These are phyloP conservation scores for Drosophila borborema DNA, from an alignment of 2,888 invertebrate genomes.

Conservation along the genomic window DNA sequence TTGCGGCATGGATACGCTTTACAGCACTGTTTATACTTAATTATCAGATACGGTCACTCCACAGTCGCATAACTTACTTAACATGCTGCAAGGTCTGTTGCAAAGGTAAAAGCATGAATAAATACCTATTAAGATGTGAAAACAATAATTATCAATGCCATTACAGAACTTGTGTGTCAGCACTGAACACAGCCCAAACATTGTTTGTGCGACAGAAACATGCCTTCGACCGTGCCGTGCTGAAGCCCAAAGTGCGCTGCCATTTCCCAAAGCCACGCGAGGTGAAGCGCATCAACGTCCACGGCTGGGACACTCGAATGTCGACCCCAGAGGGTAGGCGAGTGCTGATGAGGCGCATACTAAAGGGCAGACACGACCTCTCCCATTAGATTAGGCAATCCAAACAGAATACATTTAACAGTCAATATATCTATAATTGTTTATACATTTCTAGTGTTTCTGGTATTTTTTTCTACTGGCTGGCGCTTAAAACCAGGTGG, in stretches of 20 bases:
- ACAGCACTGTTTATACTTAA: constrained; percentile 19
- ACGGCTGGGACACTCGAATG: constrained; percentile 90
- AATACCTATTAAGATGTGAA: constrained; percentile 21
- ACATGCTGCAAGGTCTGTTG: constrained; percentile 72
- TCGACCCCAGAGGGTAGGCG: constrained; percentile 89
- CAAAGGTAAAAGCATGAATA: constrained; percentile 62
- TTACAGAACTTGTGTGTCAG: constrained; percentile 61
- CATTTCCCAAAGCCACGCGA: constrained; percentile 92
- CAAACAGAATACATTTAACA: constrained; percentile 1
- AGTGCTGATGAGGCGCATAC: constrained; percentile 90
- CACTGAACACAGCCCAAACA: constrained; percentile 60
- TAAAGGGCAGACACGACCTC: constrained; percentile 90
- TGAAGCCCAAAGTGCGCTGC: constrained; percentile 82
- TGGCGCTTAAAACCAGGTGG: constrained; percentile 61
- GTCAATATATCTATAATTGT: constrained; percentile 9
- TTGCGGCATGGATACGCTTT: background rate
- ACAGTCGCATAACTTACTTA: constrained; percentile 51
- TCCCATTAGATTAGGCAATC: constrained; percentile 86
- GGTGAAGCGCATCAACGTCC: constrained; percentile 88
- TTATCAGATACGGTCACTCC: constrained; percentile 20
- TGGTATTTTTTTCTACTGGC: constrained; percentile 1
- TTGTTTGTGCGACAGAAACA: constrained; percentile 78
- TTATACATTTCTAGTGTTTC: constrained; percentile 3
- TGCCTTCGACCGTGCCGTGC: constrained; percentile 76
- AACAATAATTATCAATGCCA: background rate